phyloP scores from a whole-genome alignment of 2,888 invertebrate genomes.

The Notocelia uddmanniana region DNA sequence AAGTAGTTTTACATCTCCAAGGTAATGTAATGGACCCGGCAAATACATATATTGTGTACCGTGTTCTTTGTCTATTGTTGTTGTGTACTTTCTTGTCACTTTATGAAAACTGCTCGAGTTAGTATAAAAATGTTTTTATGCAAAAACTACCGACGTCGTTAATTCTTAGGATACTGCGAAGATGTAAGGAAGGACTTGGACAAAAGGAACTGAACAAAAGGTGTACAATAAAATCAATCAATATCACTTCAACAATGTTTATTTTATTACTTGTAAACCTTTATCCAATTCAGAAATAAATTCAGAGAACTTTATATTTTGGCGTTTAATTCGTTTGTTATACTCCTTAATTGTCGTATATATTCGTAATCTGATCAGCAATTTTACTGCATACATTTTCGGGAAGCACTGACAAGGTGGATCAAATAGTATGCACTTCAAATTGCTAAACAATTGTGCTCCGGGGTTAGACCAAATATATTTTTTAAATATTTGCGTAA shows the following conservation, averaged over 20 bases:
- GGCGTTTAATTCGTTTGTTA: constrained; percentile 2
- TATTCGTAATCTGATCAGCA: constrained; percentile 29
- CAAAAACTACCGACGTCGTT: too few relatives aligned
- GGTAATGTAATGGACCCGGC: too few relatives aligned
- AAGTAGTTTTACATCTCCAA: too few relatives aligned
- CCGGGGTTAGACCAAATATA: constrained; percentile 9
- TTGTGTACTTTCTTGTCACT: too few relatives aligned
- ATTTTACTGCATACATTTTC: constrained; percentile 12
- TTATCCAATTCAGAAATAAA: constrained; percentile 8
- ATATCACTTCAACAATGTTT: background rate
- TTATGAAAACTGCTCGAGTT: too few relatives aligned
- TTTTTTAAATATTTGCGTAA: constrained; percentile 12
- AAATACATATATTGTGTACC: too few relatives aligned
- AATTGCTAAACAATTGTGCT: constrained; percentile 5
- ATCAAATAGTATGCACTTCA: constrained; percentile 5
- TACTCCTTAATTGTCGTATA: constrained; percentile 15
- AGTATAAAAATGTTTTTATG: too few relatives aligned
- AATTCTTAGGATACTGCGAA: too few relatives aligned
- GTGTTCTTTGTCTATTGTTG: too few relatives aligned
- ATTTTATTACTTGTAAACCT: background rate
- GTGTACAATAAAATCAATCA: background rate
- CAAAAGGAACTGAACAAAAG: too few relatives aligned
- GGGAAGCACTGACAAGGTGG: constrained; percentile 28
- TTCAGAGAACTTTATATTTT: background rate
- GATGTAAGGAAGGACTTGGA: too few relatives aligned